Base-by-base conservation (phyloP, 2,888 invertebrate genomes). In the Tenthredo notha region DNA sequence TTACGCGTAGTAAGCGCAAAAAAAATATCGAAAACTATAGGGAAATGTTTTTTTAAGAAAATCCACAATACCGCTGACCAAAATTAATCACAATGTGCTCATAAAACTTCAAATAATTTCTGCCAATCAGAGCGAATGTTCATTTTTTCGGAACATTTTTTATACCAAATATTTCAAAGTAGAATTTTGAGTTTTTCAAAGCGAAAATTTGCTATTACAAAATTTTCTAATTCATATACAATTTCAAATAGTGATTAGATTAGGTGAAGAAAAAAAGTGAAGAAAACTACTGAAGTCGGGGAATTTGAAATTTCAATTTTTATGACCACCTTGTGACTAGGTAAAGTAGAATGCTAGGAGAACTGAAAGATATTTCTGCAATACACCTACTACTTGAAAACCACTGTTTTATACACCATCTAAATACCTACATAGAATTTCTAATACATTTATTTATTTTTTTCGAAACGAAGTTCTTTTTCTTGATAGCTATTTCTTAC, bases 251-350 rank as follows among this genome's bases (percentile, higher is more conserved):
- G 21, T 10, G 12, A 12, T 12, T 61, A 21, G 12, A 25, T 21
- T 61, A 9, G 25, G 9, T n/a, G n/a, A n/a, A n/a, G n/a, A n/a
- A n/a, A n/a, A n/a, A n/a, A 12, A 25, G 4, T 3, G 25, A 25
- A 12, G 25, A 12, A 10, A 12, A 10, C 61, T 61, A 12, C 25
- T 2, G 12, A 12, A 61, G 61, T 67, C 67, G 21, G 33, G 7
- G 18, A 18, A 33, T 33, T 67, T 1, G 33, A 33, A 33, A 67
- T 33, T 67, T 33, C 29, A 67, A 67, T 67, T 67, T 67, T 29
- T 67, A 18, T 61, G 61, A 61, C 25, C 61, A 61, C 61, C 61
- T 67, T 67, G 67, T 33, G 25, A 67, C 25, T 67, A 67, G 33
- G 33, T 33, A 18, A 67, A 2, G 1, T 18, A 29, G 29, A 33